These are phyloP conservation scores for Cricetomys ansorgei DNA, from an alignment of 2,113 vertebrate species.

Conservation along the genomic window DNA sequence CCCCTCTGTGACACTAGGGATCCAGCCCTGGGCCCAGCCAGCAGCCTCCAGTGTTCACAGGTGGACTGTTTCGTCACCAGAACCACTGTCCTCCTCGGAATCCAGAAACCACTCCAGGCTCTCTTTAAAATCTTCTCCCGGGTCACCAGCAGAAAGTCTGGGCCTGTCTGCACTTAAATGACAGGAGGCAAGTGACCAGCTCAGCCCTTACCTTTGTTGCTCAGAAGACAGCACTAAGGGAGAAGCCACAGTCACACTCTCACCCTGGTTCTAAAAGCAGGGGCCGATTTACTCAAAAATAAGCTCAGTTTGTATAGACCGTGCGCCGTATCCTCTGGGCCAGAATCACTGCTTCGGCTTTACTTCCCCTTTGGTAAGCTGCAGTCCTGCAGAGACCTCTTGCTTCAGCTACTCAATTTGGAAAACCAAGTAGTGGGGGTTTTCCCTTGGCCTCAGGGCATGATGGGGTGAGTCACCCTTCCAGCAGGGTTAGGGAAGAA, in stretches of 20 bases:
- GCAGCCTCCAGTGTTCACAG: neutral
- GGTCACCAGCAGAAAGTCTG: slow-evolving; percentile 53
- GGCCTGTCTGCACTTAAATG: slow-evolving; percentile 41
- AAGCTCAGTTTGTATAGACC: neutral
- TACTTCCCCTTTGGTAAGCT: neutral
- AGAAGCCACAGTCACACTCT: neutral
- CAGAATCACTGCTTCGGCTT: neutral
- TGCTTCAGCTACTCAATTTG: neutral
- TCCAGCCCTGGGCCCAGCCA: neutral
- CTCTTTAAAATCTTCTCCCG: slow-evolving; percentile 15
- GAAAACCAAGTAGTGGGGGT: neutral
- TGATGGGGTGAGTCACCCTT: neutral
- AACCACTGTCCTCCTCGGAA: neutral
- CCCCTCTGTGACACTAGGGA: neutral
- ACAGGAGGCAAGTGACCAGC: neutral
- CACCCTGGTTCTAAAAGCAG: neutral
- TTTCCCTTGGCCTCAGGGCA: neutral
- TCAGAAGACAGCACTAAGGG: neutral
- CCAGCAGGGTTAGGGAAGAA: neutral
- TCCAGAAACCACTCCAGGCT: neutral
- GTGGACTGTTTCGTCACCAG: neutral
- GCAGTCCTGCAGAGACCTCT: neutral
- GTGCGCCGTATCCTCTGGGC: neutral
- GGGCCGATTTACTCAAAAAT: neutral
- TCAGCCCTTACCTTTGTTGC: neutral